Conservation (phyloP, 2,888 invertebrate genomes). For the Drosophila kambysellisi region DNA sequence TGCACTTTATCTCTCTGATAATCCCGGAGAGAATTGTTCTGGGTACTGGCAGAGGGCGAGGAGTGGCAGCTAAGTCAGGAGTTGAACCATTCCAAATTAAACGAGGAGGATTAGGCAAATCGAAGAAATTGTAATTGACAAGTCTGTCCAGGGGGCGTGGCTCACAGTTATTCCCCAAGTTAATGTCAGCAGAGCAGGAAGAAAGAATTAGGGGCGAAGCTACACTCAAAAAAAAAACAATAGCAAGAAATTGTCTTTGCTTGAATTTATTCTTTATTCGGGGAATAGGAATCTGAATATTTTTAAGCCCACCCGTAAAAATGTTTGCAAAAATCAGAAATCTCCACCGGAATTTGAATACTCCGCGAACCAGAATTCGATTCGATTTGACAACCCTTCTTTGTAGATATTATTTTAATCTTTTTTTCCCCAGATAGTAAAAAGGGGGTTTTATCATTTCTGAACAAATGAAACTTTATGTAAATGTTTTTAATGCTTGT, state of each 20-base stretch:
- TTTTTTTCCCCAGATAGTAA: too few relatives aligned
- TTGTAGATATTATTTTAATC: too few relatives aligned
- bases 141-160: slow-evolving; percentile 2
- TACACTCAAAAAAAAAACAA: not conserved
- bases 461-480: not conserved
- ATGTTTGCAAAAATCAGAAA: too few relatives aligned
- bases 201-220: not conserved
- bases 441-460: not conserved
- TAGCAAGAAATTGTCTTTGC: not conserved
- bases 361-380: too few relatives aligned
- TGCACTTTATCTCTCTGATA: slow-evolving; percentile 19
- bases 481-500: not conserved
- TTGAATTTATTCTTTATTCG: not conserved
- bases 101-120: slow-evolving; percentile 50
- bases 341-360: too few relatives aligned
- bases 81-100: slow-evolving; percentile 39
- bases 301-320: too few relatives aligned
- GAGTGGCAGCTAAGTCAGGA: not conserved
- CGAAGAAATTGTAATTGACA: slow-evolving; percentile 49
- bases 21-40: not conserved
- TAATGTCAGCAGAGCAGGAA: slow-evolving; percentile 1
- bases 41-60: not conserved
- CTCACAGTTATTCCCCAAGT: not conserved
- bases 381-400: too few relatives aligned
- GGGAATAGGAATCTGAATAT: too few relatives aligned